A percentile compares a stretch with the other conserved stretches of the same genome.
Evolutionary conservation across 2,797 vertebrate species (phyloP).

Genomic region (Alosa sapidissima): DNA sequence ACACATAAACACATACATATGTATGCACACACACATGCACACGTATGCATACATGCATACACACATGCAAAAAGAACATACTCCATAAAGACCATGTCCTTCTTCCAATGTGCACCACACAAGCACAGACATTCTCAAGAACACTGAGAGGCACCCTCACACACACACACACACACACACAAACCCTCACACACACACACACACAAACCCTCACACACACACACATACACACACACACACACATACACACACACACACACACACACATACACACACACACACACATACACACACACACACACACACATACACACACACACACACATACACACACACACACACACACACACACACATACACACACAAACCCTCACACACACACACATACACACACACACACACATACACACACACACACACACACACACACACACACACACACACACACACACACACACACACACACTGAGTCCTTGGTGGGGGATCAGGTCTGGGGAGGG

Average conservation of each 20-base stretch:
- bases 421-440: conserved; percentile 17
- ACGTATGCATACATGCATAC: not conserved
- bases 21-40: too few relatives aligned
- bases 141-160: not conserved
- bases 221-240: not conserved
- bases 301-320: not conserved
- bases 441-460: conserved; percentile 9
- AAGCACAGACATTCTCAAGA: not conserved
- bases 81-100: too few relatives aligned
- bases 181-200: not conserved
- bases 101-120: too few relatives aligned
- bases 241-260: not conserved
- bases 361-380: not conserved
- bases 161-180: not conserved
- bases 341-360: not conserved
- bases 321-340: not conserved
- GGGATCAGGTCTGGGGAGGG: not conserved
- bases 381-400: too few relatives aligned
- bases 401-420: not conserved
- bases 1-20: not conserved
- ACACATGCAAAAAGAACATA: not conserved
- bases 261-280: too few relatives aligned
- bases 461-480: not conserved
- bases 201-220: not conserved
- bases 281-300: not conserved